Evolutionary conservation across 2,797 vertebrate genomes (phyloP).

Genomic region (Pangasius mekongensis): DNA sequence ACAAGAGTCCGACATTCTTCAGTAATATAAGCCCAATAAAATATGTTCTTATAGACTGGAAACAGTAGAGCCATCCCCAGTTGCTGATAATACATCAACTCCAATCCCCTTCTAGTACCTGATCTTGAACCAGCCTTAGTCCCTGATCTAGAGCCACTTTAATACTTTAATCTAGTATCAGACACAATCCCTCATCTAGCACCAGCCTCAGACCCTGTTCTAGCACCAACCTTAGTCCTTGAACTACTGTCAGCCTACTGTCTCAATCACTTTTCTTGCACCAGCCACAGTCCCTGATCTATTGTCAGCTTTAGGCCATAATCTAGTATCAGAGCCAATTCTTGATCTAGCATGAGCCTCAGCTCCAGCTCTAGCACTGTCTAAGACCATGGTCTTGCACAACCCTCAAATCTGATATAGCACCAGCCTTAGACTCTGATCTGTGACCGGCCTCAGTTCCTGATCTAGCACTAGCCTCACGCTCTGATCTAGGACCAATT

Average conservation of each 20-base stretch:
- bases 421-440: background rate
- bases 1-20: slow-evolving; percentile 19
- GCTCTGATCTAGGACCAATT: no score
- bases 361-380: background rate
- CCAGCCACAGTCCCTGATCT: background rate
- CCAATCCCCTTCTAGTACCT: background rate
- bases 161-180: background rate
- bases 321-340: background rate
- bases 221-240: background rate
- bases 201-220: background rate
- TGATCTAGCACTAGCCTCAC: background rate
- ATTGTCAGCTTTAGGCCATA: background rate
- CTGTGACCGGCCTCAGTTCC: background rate
- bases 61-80: background rate
- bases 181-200: background rate
- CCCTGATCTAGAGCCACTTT: background rate
- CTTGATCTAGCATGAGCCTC: background rate
- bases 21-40: slow-evolving; percentile 24
- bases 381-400: background rate
- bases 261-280: background rate
- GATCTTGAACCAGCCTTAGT: background rate
- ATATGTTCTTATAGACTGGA: background rate
- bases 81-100: background rate
- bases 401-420: background rate
- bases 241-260: background rate